phyloP scores from a whole-genome alignment of 2,888 invertebrate species.

The Dione vanillae region DNA sequence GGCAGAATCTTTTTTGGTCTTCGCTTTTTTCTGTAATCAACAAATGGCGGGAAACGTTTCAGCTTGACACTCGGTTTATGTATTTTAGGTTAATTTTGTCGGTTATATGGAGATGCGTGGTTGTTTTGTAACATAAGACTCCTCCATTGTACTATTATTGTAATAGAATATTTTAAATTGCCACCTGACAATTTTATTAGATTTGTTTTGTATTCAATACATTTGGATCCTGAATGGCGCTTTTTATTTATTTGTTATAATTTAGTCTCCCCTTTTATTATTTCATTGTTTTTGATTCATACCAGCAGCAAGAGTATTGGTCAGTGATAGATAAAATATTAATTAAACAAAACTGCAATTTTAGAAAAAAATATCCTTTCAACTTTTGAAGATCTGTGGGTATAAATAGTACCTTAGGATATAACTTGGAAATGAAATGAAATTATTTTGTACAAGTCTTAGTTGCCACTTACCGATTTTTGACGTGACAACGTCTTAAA shows the following conservation, averaged over 20 bases:
- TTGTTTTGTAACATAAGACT: conserved; percentile 41
- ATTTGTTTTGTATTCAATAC: conserved; percentile 83
- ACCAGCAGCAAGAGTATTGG: neutral
- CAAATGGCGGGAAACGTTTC: conserved; percentile 22
- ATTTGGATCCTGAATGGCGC: conserved; percentile 74
- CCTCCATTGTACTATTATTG: conserved; percentile 70
- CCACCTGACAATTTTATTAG: conserved; percentile 79
- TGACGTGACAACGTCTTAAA: too few relatives aligned
- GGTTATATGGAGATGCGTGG: conserved; percentile 26
- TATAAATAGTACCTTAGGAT: too few relatives aligned
- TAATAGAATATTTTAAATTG: conserved; percentile 77
- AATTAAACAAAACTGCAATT: too few relatives aligned
- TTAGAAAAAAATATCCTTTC: too few relatives aligned
- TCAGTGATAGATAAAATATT: too few relatives aligned
- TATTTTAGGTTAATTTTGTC: conserved; percentile 33
- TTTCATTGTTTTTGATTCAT: neutral
- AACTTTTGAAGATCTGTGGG: too few relatives aligned
- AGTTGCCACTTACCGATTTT: too few relatives aligned
- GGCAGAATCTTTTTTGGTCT: neutral
- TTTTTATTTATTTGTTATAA: conserved; percentile 50
- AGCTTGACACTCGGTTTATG: conserved; percentile 34
- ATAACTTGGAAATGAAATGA: too few relatives aligned
- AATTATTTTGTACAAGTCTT: too few relatives aligned
- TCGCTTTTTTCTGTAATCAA: neutral
- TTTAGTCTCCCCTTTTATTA: neutral